Evolutionary conservation across 2,113 vertebrate species (phyloP).

Genomic region (Hemibagrus wyckioides): DNA sequence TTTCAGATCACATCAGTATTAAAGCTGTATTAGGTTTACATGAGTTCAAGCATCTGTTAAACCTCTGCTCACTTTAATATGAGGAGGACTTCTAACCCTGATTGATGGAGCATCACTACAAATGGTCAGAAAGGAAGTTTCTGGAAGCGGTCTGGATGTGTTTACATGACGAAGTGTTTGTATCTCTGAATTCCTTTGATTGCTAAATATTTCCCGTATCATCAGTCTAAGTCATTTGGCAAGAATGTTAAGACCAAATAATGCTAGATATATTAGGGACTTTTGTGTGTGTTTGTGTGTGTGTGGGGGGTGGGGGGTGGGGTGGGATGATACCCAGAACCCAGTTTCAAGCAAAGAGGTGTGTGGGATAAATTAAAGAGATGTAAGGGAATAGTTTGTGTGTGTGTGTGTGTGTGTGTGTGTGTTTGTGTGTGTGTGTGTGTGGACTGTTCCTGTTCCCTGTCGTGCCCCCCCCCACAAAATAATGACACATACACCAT

Average conservation of each 20-base stretch:
- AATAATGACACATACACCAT: not conserved
- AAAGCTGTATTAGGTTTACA: slow-evolving; percentile 30
- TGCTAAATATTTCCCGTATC: slow-evolving; percentile 3
- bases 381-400: not conserved
- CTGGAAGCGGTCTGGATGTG: slow-evolving; percentile 1
- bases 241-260: slow-evolving; percentile 8
- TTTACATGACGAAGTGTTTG: slow-evolving; percentile 1
- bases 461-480: not conserved
- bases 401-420: not conserved
- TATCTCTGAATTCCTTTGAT: not conserved
- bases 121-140: slow-evolving; percentile 5
- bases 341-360: not conserved
- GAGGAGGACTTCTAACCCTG: slow-evolving; percentile 16
- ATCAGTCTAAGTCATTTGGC: slow-evolving; percentile 8
- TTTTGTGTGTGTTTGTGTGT: not conserved
- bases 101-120: not conserved
- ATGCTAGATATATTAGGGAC: not conserved
- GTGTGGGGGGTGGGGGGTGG: not conserved
- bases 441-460: not conserved
- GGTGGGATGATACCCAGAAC: not conserved
- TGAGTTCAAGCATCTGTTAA: slow-evolving; percentile 11
- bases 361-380: not conserved
- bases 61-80: slow-evolving; percentile 3
- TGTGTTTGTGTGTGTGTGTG: not conserved
- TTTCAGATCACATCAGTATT: slow-evolving; percentile 20